Conservation (phyloP, 2,888 invertebrate genomes). For the Caenorhabditis japonica region DNA sequence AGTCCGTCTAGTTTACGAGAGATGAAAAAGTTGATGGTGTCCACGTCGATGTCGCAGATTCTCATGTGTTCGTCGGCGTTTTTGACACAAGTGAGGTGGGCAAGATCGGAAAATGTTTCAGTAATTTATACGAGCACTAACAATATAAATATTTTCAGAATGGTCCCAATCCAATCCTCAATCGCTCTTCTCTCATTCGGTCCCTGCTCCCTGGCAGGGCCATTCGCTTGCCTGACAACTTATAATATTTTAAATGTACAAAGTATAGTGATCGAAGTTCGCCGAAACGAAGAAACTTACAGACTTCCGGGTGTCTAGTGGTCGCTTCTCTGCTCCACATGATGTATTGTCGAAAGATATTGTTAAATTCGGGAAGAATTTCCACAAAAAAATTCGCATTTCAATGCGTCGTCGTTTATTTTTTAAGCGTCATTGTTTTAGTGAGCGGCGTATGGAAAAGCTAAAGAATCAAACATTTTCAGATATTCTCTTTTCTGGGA, state of each 20-base stretch:
- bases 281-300: neutral
- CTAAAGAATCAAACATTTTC: too few relatives aligned
- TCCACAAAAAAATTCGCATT: too few relatives aligned
- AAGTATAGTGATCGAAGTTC: too few relatives aligned
- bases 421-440: too few relatives aligned
- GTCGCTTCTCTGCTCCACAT: constrained; percentile 40
- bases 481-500: too few relatives aligned
- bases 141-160: constrained; percentile 18
- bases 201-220: constrained; percentile 14
- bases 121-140: too few relatives aligned
- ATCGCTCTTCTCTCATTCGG: constrained; percentile 35
- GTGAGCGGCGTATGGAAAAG: too few relatives aligned
- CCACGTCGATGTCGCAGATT: constrained; percentile 32
- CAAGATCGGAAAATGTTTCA: too few relatives aligned
- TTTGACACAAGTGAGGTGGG: constrained; percentile 36
- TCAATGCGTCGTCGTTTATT: too few relatives aligned
- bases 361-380: neutral
- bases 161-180: constrained; percentile 25
- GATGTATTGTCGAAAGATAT: constrained; percentile 26
- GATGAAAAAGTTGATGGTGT: constrained; percentile 30
- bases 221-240: constrained; percentile 21
- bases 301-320: constrained; percentile 37
- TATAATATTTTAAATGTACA: constrained; percentile 29
- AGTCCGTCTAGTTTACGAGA: constrained; percentile 27
- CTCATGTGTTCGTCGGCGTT: constrained; percentile 32